phyloP scores from a whole-genome alignment of 1,140 invertebrate species.

The Ostrea edulis region DNA sequence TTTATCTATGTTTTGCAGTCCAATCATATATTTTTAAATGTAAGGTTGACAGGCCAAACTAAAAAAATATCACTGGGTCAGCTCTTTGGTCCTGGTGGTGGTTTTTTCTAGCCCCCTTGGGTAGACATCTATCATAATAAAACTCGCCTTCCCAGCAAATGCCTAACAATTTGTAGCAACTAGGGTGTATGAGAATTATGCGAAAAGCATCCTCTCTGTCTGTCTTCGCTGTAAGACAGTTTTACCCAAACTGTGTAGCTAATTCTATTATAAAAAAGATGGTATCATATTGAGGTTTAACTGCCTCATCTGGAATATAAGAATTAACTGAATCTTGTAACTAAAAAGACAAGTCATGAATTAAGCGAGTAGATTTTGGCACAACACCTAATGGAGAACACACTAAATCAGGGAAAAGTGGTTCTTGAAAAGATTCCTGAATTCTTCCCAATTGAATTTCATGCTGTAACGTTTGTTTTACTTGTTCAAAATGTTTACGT shows the following conservation, averaged over 20 bases:
- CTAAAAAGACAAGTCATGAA: slow-evolving; percentile 33
- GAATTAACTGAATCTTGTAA: slow-evolving; percentile 21
- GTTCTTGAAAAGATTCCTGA: background rate
- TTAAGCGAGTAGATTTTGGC: slow-evolving; percentile 21
- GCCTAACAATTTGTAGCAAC: background rate
- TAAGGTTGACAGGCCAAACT: background rate
- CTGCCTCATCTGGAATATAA: slow-evolving; percentile 7
- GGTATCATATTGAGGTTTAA: background rate
- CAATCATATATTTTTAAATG: slow-evolving; percentile 9
- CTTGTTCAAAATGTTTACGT: background rate
- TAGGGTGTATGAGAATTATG: slow-evolving; percentile 28
- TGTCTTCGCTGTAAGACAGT: background rate
- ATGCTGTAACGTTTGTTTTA: background rate
- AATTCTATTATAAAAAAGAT: slow-evolving; percentile 14
- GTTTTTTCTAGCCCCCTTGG: slow-evolving; percentile 50
- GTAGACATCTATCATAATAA: background rate
- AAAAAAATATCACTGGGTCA: background rate
- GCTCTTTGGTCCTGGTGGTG: background rate
- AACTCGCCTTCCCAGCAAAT: no score
- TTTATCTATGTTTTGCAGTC: slow-evolving; percentile 1
- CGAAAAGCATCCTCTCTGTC: no score
- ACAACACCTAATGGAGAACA: slow-evolving; percentile 39
- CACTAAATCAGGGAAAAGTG: slow-evolving; percentile 33
- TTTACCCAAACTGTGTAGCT: background rate
- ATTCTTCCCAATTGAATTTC: background rate